phyloP scores from a whole-genome alignment of 2,113 vertebrate species.

The Casuarius casuarius region DNA sequence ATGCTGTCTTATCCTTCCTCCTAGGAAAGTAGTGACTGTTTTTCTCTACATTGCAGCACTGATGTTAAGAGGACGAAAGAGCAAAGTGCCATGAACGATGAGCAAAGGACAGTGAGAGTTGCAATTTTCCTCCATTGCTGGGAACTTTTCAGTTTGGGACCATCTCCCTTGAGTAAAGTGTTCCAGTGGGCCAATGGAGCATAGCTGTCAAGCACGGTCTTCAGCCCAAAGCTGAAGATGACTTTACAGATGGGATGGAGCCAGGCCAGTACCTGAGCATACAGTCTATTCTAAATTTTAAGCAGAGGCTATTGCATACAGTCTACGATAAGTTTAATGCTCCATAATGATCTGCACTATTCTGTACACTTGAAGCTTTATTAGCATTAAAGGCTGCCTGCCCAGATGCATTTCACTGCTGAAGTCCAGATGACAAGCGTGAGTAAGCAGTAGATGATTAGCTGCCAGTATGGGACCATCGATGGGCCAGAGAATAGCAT shows the following conservation, averaged over 20 bases:
- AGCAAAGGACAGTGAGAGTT: not conserved
- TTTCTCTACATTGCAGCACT: not conserved
- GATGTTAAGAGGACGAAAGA: not conserved
- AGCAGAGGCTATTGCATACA: not conserved
- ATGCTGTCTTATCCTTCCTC: not conserved
- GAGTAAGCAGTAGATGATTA: not conserved
- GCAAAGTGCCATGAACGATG: not conserved
- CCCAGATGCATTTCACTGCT: not conserved
- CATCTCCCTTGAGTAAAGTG: not conserved
- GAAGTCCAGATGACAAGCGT: not conserved
- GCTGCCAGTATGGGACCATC: not conserved
- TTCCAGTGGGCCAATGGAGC: not conserved
- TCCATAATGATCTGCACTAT: not conserved
- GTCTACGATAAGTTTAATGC: not conserved
- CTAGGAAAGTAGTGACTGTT: not conserved
- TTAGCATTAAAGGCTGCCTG: not conserved
- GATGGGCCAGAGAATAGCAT: not conserved
- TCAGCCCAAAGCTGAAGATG: not conserved
- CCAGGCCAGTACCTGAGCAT: not conserved
- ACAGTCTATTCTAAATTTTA: not conserved
- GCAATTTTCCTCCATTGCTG: not conserved
- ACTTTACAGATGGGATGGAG: fast-evolving
- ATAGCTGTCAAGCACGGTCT: not conserved
- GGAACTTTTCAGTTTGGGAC: not conserved
- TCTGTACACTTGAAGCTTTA: not conserved